Conservation (phyloP, 1,140 invertebrate species). For the Drosophila nigrodunni region DNA sequence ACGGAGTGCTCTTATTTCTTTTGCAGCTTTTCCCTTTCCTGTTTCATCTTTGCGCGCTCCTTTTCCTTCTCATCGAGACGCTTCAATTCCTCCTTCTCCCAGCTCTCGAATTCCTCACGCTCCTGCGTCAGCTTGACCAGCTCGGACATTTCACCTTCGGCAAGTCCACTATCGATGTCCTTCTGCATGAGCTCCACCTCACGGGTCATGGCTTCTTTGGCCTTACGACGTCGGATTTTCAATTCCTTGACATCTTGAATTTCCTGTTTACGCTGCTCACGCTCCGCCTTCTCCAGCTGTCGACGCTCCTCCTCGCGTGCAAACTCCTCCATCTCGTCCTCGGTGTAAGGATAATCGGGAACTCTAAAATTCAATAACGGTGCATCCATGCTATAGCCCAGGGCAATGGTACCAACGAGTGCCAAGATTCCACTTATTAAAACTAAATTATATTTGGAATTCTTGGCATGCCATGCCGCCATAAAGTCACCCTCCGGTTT, state of each 20-base stretch:
- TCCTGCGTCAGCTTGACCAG: slow-evolving; percentile 42
- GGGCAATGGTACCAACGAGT: slow-evolving; percentile 21
- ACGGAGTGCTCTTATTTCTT: slow-evolving; percentile 1
- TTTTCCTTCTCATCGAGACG: slow-evolving; percentile 56
- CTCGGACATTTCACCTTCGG: slow-evolving; percentile 53
- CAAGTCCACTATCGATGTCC: slow-evolving; percentile 57
- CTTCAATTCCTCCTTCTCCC: slow-evolving; percentile 63
- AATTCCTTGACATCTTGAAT: slow-evolving; percentile 53
- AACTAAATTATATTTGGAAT: slow-evolving; percentile 62
- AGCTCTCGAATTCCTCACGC: slow-evolving; percentile 58
- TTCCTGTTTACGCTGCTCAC: slow-evolving; percentile 52
- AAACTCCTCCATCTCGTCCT: slow-evolving; percentile 65
- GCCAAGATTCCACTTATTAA: slow-evolving; percentile 49
- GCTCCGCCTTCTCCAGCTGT: slow-evolving; percentile 47
- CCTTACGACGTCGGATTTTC: slow-evolving; percentile 53
- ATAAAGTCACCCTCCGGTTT: slow-evolving; percentile 60
- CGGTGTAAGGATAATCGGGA: slow-evolving; percentile 68
- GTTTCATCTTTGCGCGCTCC: slow-evolving; percentile 43
- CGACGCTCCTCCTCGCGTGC: slow-evolving; percentile 53
- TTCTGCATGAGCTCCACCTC: slow-evolving; percentile 70
- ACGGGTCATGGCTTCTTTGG: slow-evolving; percentile 62
- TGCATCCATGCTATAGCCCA: background rate
- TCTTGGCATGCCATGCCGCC: slow-evolving; percentile 53
- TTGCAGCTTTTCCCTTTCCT: slow-evolving; percentile 37
- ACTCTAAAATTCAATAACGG: slow-evolving; percentile 20